phyloP scores from a whole-genome alignment of 2,797 vertebrate species.

The Parotocinclus haroldoi region DNA sequence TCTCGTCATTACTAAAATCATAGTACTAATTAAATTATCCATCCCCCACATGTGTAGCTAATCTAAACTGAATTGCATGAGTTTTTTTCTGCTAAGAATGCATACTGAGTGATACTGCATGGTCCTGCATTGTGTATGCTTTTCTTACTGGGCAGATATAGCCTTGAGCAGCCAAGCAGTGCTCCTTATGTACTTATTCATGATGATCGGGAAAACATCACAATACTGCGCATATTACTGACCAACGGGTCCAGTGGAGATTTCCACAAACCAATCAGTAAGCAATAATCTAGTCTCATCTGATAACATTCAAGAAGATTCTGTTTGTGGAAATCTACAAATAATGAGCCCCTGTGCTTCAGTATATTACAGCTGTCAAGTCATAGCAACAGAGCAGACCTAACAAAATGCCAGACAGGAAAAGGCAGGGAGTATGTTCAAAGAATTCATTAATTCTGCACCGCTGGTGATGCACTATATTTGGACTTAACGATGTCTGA shows the following conservation, averaged over 20 bases:
- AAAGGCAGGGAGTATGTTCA: neutral
- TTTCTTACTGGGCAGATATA: slow-evolving; percentile 1
- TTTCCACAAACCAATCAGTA: too few relatives aligned
- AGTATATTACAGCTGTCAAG: slow-evolving; percentile 25
- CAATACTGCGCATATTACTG: slow-evolving; percentile 41
- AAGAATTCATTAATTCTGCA: too few relatives aligned
- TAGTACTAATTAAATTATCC: too few relatives aligned
- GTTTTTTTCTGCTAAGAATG: too few relatives aligned
- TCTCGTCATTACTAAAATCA: too few relatives aligned
- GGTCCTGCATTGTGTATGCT: too few relatives aligned
- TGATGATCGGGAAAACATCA: slow-evolving; percentile 16
- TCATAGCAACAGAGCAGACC: slow-evolving; percentile 16
- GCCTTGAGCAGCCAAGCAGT: slow-evolving; percentile 15
- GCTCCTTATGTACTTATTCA: slow-evolving; percentile 17
- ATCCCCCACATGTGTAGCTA: too few relatives aligned
- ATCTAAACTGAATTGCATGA: too few relatives aligned
- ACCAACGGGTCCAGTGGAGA: slow-evolving; percentile 40
- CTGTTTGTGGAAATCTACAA: slow-evolving; percentile 2
- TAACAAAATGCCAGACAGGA: slow-evolving; percentile 33
- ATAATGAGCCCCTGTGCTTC: slow-evolving; percentile 30
- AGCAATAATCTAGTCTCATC: neutral
- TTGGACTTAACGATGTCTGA: too few relatives aligned
- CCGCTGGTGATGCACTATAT: too few relatives aligned
- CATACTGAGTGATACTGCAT: neutral
- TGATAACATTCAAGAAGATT: slow-evolving; percentile 13